Conservation (phyloP, 2,888 invertebrate genomes). For the Tiphia femorata region DNA sequence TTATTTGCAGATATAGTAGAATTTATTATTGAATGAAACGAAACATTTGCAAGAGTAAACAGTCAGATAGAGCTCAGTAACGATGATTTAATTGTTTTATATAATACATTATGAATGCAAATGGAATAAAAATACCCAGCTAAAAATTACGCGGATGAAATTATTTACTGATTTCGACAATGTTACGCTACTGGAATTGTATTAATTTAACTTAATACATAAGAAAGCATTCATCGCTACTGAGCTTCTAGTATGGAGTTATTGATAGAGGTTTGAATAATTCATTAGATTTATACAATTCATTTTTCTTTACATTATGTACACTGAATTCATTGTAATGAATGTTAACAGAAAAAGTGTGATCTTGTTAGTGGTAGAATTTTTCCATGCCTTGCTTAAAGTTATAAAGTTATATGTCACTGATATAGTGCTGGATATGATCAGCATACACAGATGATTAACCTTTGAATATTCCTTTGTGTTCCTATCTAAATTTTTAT, state of each 20-base stretch:
- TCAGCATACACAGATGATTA: slow-evolving; percentile 32
- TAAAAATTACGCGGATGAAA: too few relatives aligned
- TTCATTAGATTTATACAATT: slow-evolving; percentile 63
- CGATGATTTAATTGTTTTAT: slow-evolving; percentile 34
- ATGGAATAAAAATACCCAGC: too few relatives aligned
- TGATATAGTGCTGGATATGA: slow-evolving; percentile 42
- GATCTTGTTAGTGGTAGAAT: slow-evolving; percentile 36
- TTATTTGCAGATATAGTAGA: slow-evolving; percentile 21
- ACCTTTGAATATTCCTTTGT: slow-evolving; percentile 22
- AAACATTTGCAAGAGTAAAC: too few relatives aligned
- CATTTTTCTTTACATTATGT: slow-evolving; percentile 65
- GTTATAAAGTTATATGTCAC: slow-evolving; percentile 43
- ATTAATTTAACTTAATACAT: not conserved
- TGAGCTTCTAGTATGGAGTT: slow-evolving; percentile 57
- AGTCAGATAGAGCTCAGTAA: slow-evolving; percentile 52
- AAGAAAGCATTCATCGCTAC: slow-evolving; percentile 44
- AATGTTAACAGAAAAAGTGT: slow-evolving; percentile 45
- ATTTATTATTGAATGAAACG: slow-evolving; percentile 40
- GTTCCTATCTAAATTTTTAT: slow-evolving; percentile 46
- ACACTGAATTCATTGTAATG: slow-evolving; percentile 57
- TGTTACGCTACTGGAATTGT: too few relatives aligned
- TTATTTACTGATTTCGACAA: too few relatives aligned
- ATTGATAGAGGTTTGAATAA: slow-evolving; percentile 59
- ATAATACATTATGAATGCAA: not conserved
- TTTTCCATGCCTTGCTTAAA: slow-evolving; percentile 38